Evolutionary conservation across 1,140 invertebrate genomes (phyloP), one percentile per base, ranked within the genome.

Genomic region (Heliconius eleuchia): DNA sequence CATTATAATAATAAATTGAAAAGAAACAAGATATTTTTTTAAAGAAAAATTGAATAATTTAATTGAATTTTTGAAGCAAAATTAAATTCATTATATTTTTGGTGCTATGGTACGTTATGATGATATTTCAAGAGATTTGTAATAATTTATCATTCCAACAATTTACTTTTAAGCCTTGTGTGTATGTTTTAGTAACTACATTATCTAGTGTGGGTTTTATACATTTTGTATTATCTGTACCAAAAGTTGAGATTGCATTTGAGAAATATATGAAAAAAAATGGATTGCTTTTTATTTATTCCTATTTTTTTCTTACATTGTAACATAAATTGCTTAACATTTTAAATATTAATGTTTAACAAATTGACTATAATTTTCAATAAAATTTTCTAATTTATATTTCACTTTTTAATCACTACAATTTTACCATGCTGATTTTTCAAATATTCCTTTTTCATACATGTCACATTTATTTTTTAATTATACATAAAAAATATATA

Each of bases 191-290:
- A 88, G 85, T 86, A 81, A 88, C 83, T 85, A 85, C 85, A 85
- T 87, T 87, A 84, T 85, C 71, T 78, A 78, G 88, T 91, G 90
- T 86, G 86, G 84, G 86, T 93, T 93, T 94, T 94, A 91, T 94
- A 94, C 91, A 90, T 92, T 92, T 94, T 93, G 87, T 94, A 94
- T 91, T 91, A 89, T 81, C 85, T 93, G 88, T 93, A 93, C 90
- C 87, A 92, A 93, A 90, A 84, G 87, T 92, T 93, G 91, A 93
- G 89, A 92, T 91, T 94, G 90, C 91, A 94, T 94, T 93, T 94
- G 88, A 92, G 89, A 92, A 94, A 91, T 91, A 94, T 87, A 92
- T 86, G 84, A 85, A 85, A 89, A 91, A 90, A 92, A 84, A 84
- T 66, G 84, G 85, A 79, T 73, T 52, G 82, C n/a, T 87, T 93